Conservation (phyloP, 2,888 invertebrate species). For the Sympetrum striolatum region DNA sequence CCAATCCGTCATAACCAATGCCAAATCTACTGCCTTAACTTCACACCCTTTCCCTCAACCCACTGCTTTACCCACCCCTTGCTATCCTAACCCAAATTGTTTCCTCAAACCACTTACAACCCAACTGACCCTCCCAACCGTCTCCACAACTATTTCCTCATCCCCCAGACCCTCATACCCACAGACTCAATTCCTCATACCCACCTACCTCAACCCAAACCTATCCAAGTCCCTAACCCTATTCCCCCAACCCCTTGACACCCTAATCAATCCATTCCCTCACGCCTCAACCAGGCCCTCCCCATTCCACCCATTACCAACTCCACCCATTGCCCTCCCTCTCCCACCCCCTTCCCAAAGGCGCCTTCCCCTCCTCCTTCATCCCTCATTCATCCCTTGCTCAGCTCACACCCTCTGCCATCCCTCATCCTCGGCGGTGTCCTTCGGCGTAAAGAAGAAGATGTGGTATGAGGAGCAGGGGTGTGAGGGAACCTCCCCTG, state of each 20-base stretch:
- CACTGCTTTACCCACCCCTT: no score
- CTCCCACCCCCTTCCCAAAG: constrained; percentile 14
- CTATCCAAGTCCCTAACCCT: no score
- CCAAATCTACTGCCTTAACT: no score
- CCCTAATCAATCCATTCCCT: no score
- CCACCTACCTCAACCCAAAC: no score
- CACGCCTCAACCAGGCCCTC: no score
- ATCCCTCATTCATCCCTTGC: not conserved
- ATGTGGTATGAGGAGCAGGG: not conserved
- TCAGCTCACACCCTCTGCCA: not conserved
- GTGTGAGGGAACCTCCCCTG: not conserved
- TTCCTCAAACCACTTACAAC: constrained; percentile 49
- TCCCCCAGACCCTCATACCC: constrained; percentile 28
- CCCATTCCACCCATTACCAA: not conserved
- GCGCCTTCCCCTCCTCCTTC: not conserved
- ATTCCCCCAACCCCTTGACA: no score
- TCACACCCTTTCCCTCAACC: no score
- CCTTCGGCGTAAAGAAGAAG: not conserved
- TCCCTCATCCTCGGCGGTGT: not conserved
- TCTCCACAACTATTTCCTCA: no score
- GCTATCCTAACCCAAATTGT: constrained; percentile 58
- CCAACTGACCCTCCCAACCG: no score
- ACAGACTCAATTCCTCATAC: not conserved
- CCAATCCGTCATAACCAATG: no score
- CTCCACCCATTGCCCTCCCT: not conserved